Percentiles rank a stretch among this genome's conserved stretches.
Conservation (phyloP, 1,140 invertebrate species). For the Thaumetopoea pityocampa region DNA sequence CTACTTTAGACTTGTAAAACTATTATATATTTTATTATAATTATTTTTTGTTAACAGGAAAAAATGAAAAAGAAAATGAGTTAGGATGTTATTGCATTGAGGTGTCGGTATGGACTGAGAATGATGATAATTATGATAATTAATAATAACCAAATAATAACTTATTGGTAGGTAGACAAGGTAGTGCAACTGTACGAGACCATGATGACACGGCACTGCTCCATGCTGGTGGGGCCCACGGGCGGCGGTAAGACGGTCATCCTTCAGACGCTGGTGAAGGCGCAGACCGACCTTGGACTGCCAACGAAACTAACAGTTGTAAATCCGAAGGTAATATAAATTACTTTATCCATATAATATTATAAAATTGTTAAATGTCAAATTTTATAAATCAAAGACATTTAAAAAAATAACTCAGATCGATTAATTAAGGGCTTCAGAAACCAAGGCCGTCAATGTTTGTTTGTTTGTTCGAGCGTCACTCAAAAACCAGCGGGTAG, state of each 20-base stretch:
- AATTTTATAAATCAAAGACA: background rate
- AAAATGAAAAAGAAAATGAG: too few relatives aligned
- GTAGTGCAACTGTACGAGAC: conserved; percentile 94
- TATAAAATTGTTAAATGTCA: background rate
- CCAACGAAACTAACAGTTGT: conserved; percentile 86
- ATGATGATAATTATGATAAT: too few relatives aligned
- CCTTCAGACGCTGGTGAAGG: conserved; percentile 86
- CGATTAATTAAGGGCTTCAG: too few relatives aligned
- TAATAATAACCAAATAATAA: too few relatives aligned
- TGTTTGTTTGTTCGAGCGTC: too few relatives aligned
- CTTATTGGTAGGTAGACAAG: conserved; percentile 94
- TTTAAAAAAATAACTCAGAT: background rate
- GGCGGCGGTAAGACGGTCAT: conserved; percentile 93
- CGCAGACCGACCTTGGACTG: conserved; percentile 85
- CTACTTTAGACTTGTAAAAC: too few relatives aligned
- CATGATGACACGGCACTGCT: conserved; percentile 94
- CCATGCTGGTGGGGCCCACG: conserved; percentile 94
- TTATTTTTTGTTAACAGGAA: too few relatives aligned
- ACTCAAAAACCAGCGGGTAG: too few relatives aligned
- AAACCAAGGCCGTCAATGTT: too few relatives aligned
- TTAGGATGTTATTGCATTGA: too few relatives aligned
- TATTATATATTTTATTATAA: too few relatives aligned
- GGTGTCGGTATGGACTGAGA: too few relatives aligned
- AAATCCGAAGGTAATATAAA: conserved; percentile 85
- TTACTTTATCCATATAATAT: background rate